Evolutionary conservation across 2,888 invertebrate species (phyloP).

Genomic region (Cataglyphis altisquamis): DNA sequence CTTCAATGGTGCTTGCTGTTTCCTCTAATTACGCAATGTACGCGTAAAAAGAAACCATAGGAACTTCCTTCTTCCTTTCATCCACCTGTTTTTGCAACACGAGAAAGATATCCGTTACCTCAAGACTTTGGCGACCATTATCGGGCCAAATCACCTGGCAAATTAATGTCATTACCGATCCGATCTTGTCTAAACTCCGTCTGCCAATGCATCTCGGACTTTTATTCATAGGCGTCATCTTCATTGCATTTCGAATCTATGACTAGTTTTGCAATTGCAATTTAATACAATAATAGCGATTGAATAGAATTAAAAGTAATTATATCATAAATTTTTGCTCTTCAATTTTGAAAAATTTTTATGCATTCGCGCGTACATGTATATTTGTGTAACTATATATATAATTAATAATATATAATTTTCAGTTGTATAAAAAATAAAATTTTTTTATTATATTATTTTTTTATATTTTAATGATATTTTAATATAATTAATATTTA

Average conservation of each 20-base stretch:
- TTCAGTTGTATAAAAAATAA: not conserved
- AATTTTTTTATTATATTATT: not conserved
- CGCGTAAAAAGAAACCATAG: slow-evolving; percentile 43
- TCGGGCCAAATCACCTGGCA: slow-evolving; percentile 71
- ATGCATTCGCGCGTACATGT: not conserved
- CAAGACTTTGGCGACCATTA: slow-evolving; percentile 59
- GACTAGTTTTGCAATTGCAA: not conserved
- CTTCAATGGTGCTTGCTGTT: not conserved
- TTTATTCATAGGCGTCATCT: slow-evolving; percentile 53
- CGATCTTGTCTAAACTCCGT: slow-evolving; percentile 46
- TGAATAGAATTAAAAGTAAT: not conserved
- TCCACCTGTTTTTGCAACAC: slow-evolving; percentile 2
- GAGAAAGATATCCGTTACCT: slow-evolving; percentile 39
- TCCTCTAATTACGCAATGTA: slow-evolving; percentile 59
- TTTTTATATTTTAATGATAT: not conserved
- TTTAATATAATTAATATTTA: too few species aligned
- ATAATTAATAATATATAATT: not conserved
- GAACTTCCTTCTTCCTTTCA: slow-evolving; percentile 41
- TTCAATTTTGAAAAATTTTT: not conserved
- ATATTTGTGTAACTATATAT: not conserved
- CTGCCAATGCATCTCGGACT: slow-evolving; percentile 53
- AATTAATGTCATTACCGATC: slow-evolving; percentile 65
- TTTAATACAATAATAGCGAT: not conserved
- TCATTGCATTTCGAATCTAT: not conserved
- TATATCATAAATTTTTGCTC: not conserved